Percentiles rank a stretch among this genome's conserved stretches.
Evolutionary conservation across 53 echinoderm and acorn worm species (phyloP).

Genomic region (Hippasteria phrygiana): DNA sequence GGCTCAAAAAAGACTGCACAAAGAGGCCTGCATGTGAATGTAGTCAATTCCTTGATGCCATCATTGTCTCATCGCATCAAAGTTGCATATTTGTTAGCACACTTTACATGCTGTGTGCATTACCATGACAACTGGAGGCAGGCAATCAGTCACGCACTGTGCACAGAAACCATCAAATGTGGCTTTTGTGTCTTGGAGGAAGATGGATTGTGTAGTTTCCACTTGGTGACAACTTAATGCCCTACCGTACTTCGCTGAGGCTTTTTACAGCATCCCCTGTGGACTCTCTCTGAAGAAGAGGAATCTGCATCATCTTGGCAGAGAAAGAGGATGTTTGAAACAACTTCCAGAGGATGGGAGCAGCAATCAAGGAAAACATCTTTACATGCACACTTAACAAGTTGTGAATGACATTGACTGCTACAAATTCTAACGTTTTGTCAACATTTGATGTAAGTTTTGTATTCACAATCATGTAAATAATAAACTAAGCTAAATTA

Average conservation of each 20-base stretch:
- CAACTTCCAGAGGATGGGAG: background rate
- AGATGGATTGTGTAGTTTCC: slow-evolving; percentile 25
- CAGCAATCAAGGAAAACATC: too few relatives aligned
- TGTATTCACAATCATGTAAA: too few relatives aligned
- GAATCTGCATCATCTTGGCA: background rate
- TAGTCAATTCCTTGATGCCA: background rate
- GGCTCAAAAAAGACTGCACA: too few relatives aligned
- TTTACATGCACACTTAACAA: too few relatives aligned
- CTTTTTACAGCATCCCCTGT: slow-evolving; percentile 34
- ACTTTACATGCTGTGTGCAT: background rate
- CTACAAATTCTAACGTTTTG: too few relatives aligned
- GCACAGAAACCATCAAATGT: slow-evolving; percentile 18
- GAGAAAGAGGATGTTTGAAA: background rate
- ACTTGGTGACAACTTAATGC: slow-evolving; percentile 49
- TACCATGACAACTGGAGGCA: background rate
- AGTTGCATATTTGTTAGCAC: background rate
- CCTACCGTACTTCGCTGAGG: slow-evolving; percentile 14
- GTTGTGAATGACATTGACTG: too few relatives aligned
- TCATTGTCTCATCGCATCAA: background rate
- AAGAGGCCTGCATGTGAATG: too few relatives aligned
- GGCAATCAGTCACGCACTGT: slow-evolving; percentile 31
- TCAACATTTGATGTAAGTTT: too few relatives aligned
- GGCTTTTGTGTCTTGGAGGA: background rate
- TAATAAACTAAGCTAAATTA: too few relatives aligned
- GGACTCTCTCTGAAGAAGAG: background rate